A percentile compares a stretch with the other conserved stretches of the same genome.
phyloP scores from a whole-genome alignment of 1,140 invertebrate genomes.

The Drosophila punjabiensis region DNA sequence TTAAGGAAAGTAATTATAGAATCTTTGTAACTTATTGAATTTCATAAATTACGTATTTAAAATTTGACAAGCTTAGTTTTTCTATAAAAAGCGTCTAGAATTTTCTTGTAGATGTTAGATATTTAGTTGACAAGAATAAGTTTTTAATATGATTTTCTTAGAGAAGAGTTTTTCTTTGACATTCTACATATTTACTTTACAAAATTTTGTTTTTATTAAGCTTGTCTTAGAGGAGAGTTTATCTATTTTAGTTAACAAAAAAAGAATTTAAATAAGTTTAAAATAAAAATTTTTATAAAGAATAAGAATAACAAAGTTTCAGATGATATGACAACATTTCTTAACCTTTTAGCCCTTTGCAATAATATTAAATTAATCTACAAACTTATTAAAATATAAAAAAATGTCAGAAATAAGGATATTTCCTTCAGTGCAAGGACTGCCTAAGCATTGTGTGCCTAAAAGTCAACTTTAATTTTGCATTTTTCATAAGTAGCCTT shows the following conservation, averaged over 20 bases:
- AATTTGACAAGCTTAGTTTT: neutral
- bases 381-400: neutral
- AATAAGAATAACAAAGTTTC: neutral
- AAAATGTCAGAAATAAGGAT: too few relatives aligned
- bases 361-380: neutral
- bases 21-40: neutral
- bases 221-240: too few relatives aligned
- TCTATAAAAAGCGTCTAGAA: neutral
- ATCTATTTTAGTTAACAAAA: too few relatives aligned
- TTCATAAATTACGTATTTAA: neutral
- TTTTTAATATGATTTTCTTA: too few relatives aligned
- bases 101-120: too few relatives aligned
- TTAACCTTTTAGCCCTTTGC: neutral
- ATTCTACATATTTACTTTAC: too few relatives aligned
- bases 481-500: constrained; percentile 85
- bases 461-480: constrained; percentile 84
- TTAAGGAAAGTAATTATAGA: neutral
- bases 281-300: too few relatives aligned
- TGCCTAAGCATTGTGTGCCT: constrained; percentile 53
- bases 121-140: too few relatives aligned
- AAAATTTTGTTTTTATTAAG: too few relatives aligned
- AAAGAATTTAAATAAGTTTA: too few relatives aligned
- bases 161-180: too few relatives aligned
- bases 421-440: constrained; percentile 2
- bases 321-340: neutral